Base-by-base conservation (phyloP, 2,797 vertebrate genomes). In the Sebastes kiyomatsui region DNA sequence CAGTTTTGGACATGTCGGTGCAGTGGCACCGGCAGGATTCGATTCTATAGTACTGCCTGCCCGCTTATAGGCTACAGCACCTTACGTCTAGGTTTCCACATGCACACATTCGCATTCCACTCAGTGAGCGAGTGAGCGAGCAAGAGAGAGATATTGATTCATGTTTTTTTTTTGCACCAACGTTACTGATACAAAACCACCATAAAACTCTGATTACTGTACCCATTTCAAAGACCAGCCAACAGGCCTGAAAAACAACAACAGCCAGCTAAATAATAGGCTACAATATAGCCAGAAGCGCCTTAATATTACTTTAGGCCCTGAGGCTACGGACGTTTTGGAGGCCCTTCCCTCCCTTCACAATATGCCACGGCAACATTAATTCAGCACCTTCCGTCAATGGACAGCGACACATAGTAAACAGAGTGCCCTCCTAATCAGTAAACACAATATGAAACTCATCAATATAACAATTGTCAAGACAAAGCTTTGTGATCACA, bases 1-100 rank as follows among this genome's bases (percentile, higher is more conserved):
- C 9, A 25, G 83, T 60, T 79, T 94, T 90, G 67, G 90, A 88
- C 33, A 71, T 76, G 75, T 93, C 92, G 38, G 23, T 25, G 62
- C 62, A 25, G 8, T 38, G 62, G 59, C 9, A 8, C 27, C 27
- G 59, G 35, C 62, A 65, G 61, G 62, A 65, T 38, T 38, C 18
- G 30, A 61, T n/a, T 61, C 32, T n/a, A 49, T 49, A n/a, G 46
- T 20, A 52, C 12, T n/a, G 12, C 61, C 61, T 22, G 32, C 32
- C 32, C 1, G 61, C 22, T 35, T 5, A 38, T 16, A 25, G n/a
- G 33, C 61, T 38, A 23, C 61, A 38, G 61, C 23, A 38, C 33
- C 7, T 38, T 38, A 38, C 7, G 61, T 33, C n/a, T 38, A 33
- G 33, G 61, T 38, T 38, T 22, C n/a, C 62, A 38, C 4, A 7